Percentiles rank a stretch among this genome's conserved stretches.
These are phyloP conservation scores for Pseudocheirus occidentalis DNA, from an alignment of 2,797 vertebrate species.

Conservation along the genomic window DNA sequence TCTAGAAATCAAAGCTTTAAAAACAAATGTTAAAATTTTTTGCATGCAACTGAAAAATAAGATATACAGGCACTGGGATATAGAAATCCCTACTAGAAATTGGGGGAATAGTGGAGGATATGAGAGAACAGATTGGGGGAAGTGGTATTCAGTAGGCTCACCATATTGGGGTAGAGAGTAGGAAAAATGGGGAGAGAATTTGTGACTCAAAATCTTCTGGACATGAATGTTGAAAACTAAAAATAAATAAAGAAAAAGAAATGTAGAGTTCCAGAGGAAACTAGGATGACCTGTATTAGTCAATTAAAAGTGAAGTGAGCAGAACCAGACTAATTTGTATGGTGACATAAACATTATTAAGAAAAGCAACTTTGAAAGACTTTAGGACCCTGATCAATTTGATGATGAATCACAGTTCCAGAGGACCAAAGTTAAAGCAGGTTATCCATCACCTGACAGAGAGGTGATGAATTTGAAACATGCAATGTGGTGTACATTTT, in stretches of 20 bases:
- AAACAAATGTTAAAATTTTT: no score
- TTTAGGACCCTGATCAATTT: neutral
- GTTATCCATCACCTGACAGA: neutral
- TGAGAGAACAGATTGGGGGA: no score
- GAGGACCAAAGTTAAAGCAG: neutral
- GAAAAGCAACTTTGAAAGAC: neutral
- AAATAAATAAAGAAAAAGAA: neutral
- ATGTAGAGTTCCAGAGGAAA: neutral
- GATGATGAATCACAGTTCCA: neutral
- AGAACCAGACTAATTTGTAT: neutral
- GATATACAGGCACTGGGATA: no score
- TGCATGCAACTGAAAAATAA: no score
- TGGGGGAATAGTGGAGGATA: no score
- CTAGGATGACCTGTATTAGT: neutral
- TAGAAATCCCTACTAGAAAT: no score
- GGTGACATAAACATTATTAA: neutral
- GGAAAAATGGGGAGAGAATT: no score
- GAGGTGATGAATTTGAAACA: neutral
- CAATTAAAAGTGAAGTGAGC: neutral
- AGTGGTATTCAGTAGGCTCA: no score
- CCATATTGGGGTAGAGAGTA: no score
- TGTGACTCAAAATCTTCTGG: no score
- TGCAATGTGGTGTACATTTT: neutral
- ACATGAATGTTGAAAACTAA: no score
- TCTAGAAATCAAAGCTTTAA: no score